A percentile compares a stretch with the other conserved stretches of the same genome.
Conservation (phyloP, 1,140 invertebrate species). For the Bactericera cockerelli region DNA sequence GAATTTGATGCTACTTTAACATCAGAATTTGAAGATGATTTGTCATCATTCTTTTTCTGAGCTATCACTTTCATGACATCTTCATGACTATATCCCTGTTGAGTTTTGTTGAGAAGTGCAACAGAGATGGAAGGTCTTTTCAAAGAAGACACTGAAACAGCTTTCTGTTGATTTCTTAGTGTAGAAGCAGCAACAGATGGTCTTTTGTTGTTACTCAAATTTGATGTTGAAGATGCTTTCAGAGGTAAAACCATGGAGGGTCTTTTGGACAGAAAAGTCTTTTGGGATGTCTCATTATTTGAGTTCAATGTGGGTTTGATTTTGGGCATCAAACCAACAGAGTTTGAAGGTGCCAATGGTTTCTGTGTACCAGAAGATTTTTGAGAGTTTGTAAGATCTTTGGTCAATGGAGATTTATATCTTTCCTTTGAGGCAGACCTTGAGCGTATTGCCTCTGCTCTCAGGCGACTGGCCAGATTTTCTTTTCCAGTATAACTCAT, state of each 20-base stretch:
- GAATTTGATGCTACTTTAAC: not conserved
- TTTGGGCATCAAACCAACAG: not conserved
- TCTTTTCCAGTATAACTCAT: not conserved
- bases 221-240: not conserved
- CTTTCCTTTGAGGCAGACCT: not conserved
- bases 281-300: not conserved
- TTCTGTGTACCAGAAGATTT: not conserved
- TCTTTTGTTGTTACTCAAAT: not conserved
- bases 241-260: not conserved
- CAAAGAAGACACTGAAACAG: not conserved
- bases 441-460: not conserved
- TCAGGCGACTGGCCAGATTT: not conserved
- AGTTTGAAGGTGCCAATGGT: not conserved
- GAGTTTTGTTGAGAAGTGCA: not conserved
- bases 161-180: not conserved
- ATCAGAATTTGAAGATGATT: not conserved
- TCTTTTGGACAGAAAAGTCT: not conserved
- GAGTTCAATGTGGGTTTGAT: not conserved
- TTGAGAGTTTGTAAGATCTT: slow-evolving; percentile 2
- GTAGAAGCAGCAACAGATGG: not conserved
- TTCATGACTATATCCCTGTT: not conserved
- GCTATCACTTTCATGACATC: not conserved
- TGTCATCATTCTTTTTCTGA: not conserved
- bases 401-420: not conserved
- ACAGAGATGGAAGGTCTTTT: not conserved